These are phyloP conservation scores for Thunnus maccoyii DNA, from an alignment of 2,113 vertebrate genomes.

Conservation along the genomic window DNA sequence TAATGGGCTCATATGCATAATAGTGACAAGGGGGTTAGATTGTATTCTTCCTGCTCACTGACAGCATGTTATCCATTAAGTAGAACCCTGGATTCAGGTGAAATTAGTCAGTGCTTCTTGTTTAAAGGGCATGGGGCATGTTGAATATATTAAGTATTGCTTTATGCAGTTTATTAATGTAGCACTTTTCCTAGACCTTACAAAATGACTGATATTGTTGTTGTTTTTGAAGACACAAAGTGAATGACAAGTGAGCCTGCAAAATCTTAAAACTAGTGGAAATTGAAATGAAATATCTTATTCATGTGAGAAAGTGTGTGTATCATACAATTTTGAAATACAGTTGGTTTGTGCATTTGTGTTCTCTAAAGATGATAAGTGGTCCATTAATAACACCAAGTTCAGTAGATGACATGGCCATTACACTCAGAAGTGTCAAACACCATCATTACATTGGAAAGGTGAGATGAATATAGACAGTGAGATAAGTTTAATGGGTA, in stretches of 20 bases:
- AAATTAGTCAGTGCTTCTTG: slow-evolving; percentile 57
- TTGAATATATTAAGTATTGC: slow-evolving; percentile 22
- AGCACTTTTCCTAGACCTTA: slow-evolving; percentile 1
- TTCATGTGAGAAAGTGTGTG: not conserved
- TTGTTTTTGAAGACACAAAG: not conserved
- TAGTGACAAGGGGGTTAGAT: slow-evolving; percentile 70
- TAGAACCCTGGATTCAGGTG: slow-evolving; percentile 45
- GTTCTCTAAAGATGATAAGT: slow-evolving; percentile 21
- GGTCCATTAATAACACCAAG: slow-evolving; percentile 3
- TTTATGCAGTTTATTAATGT: slow-evolving; percentile 20
- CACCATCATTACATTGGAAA: slow-evolving; percentile 44
- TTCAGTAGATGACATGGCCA: slow-evolving; percentile 4
- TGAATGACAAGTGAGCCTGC: not conserved
- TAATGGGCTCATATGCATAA: slow-evolving; percentile 83
- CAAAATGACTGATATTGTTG: not conserved
- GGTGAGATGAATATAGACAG: slow-evolving; percentile 55
- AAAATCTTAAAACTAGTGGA: not conserved
- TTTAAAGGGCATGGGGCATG: slow-evolving; percentile 43
- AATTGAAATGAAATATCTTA: not conserved
- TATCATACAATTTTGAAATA: not conserved
- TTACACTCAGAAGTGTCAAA: slow-evolving; percentile 37
- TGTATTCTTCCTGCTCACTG: slow-evolving; percentile 54
- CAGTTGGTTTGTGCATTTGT: not conserved
- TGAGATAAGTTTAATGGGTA: slow-evolving; percentile 57
- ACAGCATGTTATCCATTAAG: slow-evolving; percentile 70